Conservation (phyloP, 2,113 vertebrate genomes). For the Sebastes fasciatus region DNA sequence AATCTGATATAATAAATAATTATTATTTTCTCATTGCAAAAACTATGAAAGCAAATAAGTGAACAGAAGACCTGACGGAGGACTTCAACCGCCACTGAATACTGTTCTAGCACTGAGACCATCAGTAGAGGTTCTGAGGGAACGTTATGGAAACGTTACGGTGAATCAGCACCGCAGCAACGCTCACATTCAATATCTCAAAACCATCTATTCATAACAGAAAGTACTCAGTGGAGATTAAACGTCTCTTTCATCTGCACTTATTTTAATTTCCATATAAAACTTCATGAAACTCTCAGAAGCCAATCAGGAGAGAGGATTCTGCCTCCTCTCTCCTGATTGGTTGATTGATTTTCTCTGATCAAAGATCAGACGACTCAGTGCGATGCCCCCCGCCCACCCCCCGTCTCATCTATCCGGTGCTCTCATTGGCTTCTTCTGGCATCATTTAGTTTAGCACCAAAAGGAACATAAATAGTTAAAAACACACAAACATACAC, state of each 20-base stretch:
- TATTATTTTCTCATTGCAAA: background rate
- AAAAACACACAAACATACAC: conserved; percentile 28
- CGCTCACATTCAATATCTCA: background rate
- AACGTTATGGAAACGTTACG: too few relatives aligned
- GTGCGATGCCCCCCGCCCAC: conserved; percentile 8
- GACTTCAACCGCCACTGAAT: background rate
- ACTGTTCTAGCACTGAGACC: too few relatives aligned
- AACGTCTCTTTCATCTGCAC: background rate
- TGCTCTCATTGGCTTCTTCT: conserved; percentile 57
- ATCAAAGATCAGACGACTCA: conserved; percentile 40
- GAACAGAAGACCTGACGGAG: background rate
- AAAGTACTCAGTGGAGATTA: background rate
- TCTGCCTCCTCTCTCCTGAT: background rate
- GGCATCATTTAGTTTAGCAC: conserved; percentile 65
- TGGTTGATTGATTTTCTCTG: background rate
- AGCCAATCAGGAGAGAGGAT: conserved; percentile 13
- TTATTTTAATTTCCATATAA: background rate
- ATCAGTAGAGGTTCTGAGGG: too few relatives aligned
- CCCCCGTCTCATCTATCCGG: background rate
- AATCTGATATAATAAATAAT: too few relatives aligned
- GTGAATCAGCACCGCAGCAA: too few relatives aligned
- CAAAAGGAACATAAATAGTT: conserved; percentile 77
- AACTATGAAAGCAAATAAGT: background rate
- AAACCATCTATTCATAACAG: background rate
- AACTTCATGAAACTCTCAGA: background rate